These are phyloP conservation scores for Todiramphus chloris DNA, from an alignment of 2,113 vertebrate genomes.

Conservation along the genomic window DNA sequence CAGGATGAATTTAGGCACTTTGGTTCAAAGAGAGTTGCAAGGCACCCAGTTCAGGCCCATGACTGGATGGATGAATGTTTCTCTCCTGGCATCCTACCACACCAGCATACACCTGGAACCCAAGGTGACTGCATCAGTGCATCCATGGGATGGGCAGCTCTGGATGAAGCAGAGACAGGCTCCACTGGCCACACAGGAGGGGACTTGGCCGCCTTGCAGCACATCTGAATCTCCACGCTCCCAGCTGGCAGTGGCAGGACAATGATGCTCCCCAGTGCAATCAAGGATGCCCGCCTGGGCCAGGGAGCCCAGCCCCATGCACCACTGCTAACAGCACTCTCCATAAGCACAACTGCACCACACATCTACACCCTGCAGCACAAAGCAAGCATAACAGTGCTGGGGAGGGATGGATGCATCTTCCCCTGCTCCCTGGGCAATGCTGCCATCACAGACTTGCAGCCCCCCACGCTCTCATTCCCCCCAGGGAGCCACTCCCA, in stretches of 20 bases:
- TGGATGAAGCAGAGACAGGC: not conserved
- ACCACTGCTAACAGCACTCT: rapidly evolving
- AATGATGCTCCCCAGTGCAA: rapidly evolving
- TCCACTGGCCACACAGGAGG: rapidly evolving
- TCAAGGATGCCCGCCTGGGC: rapidly evolving
- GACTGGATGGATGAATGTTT: not conserved
- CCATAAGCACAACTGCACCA: not conserved
- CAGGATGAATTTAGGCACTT: not conserved
- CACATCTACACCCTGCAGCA: not conserved
- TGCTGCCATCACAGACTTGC: not conserved
- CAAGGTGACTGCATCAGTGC: not conserved
- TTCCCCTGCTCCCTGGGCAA: not conserved
- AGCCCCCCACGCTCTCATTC: not conserved
- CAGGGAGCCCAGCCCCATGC: not conserved
- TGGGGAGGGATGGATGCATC: not conserved
- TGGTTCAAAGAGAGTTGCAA: not conserved
- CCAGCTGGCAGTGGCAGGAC: not conserved
- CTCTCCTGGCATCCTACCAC: not conserved
- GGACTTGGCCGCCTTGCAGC: rapidly evolving
- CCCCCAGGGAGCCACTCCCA: not conserved
- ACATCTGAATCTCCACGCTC: rapidly evolving
- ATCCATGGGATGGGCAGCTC: not conserved
- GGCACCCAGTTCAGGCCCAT: not conserved
- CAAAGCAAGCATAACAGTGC: not conserved
- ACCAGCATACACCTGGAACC: not conserved